These are phyloP conservation scores for Xiphorhynchus elegans DNA, from an alignment of 2,113 vertebrate species.

Conservation along the genomic window DNA sequence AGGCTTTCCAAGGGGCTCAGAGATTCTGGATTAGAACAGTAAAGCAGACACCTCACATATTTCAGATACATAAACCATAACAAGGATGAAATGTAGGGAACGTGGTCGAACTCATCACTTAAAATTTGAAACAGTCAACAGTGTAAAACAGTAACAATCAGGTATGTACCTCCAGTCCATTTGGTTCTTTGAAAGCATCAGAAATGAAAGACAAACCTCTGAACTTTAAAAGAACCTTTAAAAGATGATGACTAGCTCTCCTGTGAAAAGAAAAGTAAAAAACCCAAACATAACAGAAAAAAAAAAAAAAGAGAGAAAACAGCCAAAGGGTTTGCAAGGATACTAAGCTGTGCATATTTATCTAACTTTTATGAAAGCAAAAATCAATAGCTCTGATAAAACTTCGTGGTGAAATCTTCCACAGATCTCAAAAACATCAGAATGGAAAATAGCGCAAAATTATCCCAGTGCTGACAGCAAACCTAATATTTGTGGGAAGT, in stretches of 20 bases:
- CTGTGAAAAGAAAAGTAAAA: not conserved
- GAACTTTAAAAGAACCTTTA: not conserved
- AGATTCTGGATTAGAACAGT: not conserved
- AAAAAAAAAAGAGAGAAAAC: not conserved
- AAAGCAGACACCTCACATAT: not conserved
- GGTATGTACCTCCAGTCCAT: rapidly evolving
- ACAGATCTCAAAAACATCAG: not conserved
- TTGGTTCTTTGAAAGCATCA: not conserved
- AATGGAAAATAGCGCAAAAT: not conserved
- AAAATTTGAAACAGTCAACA: not conserved
- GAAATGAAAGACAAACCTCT: not conserved
- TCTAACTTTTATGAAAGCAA: not conserved
- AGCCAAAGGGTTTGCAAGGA: not conserved
- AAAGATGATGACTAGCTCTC: not conserved
- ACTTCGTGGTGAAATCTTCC: not conserved
- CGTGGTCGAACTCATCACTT: not conserved
- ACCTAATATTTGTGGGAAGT: not conserved
- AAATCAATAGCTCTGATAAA: not conserved
- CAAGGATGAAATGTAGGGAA: not conserved
- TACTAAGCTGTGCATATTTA: not conserved
- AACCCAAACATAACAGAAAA: not conserved
- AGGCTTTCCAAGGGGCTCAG: not conserved
- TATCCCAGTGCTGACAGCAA: not conserved
- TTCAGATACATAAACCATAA: not conserved
- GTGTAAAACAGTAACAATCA: rapidly evolving